Base-by-base conservation (phyloP, 35 echinoderm and acorn worm species). In the Strongylocentrotus purpuratus region DNA sequence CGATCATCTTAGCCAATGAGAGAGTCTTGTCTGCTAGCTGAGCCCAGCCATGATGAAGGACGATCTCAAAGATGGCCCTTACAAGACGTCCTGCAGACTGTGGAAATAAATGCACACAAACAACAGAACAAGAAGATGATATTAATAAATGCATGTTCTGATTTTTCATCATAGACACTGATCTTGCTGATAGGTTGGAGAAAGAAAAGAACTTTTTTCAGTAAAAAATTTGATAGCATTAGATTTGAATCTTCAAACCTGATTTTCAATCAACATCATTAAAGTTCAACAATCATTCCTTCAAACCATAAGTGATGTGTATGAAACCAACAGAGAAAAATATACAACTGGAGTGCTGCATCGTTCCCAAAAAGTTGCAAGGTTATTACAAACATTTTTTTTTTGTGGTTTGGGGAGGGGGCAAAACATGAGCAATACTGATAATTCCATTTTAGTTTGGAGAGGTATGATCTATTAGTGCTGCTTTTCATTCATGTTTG, bases 71-170 rank as follows among this genome's bases (percentile, higher is more conserved):
- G 48, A 99, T 99, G 61, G 98, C 98, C 41, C 98, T 58, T 17
- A 99, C 95, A 46, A 99, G 88, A n/a, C 98, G 94, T 22, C 98
- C 98, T 91, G 98, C 98, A 97, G 98, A 99, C 98, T 99, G 96
- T 7, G 87, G 94, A 95, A 61, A n/a, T 92, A 7, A 88, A 88
- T 25, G 22, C 18, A 25, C 31, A 88, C 31, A 88, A 32, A 35
- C 33, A 33, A 88, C 4, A 41, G 87, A 35, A 33, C 32, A 33
- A 18, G 9, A 20, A 89, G 7, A 89, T 35, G 22, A 45, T 33
- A 0, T 11, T 78, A 2, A n/a, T 4, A 78, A 5, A n/a, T 78
- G 65, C 65, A 78, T 2, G 6, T 7, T 13, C 10, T 12, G 50
- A 14, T 55, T 55, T 11, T 14, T 55, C 8, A n/a, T n/a, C n/a